Base-by-base conservation (phyloP, 2,888 invertebrate species). In the Rosalia funebris region DNA sequence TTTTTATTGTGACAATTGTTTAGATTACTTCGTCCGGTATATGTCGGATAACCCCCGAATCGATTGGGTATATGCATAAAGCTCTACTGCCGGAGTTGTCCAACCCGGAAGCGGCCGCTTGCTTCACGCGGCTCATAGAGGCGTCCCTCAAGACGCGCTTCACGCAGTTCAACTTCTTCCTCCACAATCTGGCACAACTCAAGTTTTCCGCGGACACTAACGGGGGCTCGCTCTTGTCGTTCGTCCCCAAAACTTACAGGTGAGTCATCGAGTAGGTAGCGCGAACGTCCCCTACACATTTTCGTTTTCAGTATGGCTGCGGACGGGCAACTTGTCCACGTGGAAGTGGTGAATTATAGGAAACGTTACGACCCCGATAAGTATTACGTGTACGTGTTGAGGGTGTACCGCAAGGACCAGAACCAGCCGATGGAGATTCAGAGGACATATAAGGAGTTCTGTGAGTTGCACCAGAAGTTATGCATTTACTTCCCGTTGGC, bases 361-460 rank as follows among this genome's bases (percentile, higher is more conserved):
- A 99, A 99, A 80, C 89, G 96, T 69, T 97, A 96, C 81, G 95
- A 94, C 78, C 96, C 97, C 10, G 97, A 96, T 77, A 98, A 98
- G 84, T 95, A 96, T 85, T 99, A 99, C 82, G 96, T 98, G 71
- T 96, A 94, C 79, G 91, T 94, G 65, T 83, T 93, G 68, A 87
- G 90, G 67, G 92, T 98, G 31, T 91, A 90, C 75, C 85, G 98
- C 53, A 92, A 91, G 71, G 89, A 89, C 44, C 93, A 95, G 78
- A 87, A 89, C n/a, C 93, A 95, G 78, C 91, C 94, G 0, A 89
- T 92, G 66, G 92, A 92, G 75, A 86, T 99, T 52, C 95, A 96
- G 80, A 89, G 99, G 61, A 93, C 96, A 0, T 99, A 96, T 83
- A 93, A 95, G 73, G 98, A 99, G 83, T 98, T 98, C 82, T 91